Evolutionary conservation across 1,140 invertebrate genomes (phyloP).

Genomic region (Camponotus pennsylvanicus): DNA sequence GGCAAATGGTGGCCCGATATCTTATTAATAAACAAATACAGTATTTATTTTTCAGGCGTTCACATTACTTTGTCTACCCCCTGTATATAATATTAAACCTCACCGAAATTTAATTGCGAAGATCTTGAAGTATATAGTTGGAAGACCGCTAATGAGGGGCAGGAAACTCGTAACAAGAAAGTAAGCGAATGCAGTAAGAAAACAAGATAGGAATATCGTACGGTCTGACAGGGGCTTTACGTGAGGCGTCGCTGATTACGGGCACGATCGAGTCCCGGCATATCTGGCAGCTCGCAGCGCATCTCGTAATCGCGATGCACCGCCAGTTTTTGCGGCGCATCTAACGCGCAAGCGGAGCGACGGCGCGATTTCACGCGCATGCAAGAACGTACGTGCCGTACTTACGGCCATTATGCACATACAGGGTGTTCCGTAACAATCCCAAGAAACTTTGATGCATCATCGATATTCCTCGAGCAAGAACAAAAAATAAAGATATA

Average conservation of each 20-base stretch:
- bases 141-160: conserved; percentile 36
- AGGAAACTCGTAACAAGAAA: conserved; percentile 24
- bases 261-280: conserved; percentile 65
- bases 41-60: no score
- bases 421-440: conserved; percentile 17
- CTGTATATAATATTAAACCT: neutral
- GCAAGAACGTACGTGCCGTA: conserved; percentile 49
- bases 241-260: conserved; percentile 55
- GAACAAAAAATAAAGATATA: neutral
- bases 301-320: conserved; percentile 61
- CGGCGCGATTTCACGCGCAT: conserved; percentile 64
- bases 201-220: conserved; percentile 46
- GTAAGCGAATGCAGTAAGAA: conserved; percentile 37
- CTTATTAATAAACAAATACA: no score
- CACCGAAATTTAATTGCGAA: conserved; percentile 23
- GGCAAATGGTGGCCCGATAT: no score
- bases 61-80: no score
- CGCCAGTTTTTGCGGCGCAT: conserved; percentile 65
- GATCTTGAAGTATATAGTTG: neutral
- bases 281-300: conserved; percentile 49
- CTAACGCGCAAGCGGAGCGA: conserved; percentile 48
- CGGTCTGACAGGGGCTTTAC: conserved; percentile 52
- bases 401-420: conserved; percentile 24
- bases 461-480: conserved; percentile 4
- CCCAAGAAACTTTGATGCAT: neutral